Conservation (phyloP, 2,113 vertebrate genomes). For the Panthera tigris region DNA sequence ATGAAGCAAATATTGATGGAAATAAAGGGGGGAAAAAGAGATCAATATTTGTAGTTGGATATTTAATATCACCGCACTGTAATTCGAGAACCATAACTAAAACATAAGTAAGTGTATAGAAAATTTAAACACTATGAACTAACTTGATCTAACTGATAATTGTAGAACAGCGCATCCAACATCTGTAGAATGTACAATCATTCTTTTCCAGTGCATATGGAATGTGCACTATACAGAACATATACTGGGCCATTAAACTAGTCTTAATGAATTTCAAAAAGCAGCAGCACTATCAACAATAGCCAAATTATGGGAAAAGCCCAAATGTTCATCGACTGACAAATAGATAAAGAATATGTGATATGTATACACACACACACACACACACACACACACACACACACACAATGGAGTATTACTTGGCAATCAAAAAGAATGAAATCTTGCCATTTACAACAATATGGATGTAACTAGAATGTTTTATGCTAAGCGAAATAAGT, state of each 20-base stretch:
- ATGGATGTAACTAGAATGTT: no score
- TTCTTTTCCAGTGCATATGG: background rate
- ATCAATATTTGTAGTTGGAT: background rate
- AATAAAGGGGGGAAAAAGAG: background rate
- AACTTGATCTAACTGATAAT: background rate
- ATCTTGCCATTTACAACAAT: no score
- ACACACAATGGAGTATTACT: no score
- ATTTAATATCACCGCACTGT: background rate
- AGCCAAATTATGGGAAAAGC: no score
- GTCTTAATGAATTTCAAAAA: constrained; percentile 30
- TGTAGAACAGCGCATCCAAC: background rate
- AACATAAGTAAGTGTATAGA: background rate
- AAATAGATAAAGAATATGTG: no score
- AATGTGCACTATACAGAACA: background rate
- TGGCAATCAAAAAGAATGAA: no score
- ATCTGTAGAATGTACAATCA: background rate
- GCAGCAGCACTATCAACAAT: no score
- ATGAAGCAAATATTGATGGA: background rate
- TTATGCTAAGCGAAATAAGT: no score
- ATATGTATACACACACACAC: no score
- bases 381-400: no score
- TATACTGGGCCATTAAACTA: background rate
- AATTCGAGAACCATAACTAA: constrained; percentile 26
- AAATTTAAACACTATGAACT: background rate
- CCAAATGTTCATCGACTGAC: no score